Conservation (phyloP, 2,113 vertebrate species). For the Rhea americana region DNA sequence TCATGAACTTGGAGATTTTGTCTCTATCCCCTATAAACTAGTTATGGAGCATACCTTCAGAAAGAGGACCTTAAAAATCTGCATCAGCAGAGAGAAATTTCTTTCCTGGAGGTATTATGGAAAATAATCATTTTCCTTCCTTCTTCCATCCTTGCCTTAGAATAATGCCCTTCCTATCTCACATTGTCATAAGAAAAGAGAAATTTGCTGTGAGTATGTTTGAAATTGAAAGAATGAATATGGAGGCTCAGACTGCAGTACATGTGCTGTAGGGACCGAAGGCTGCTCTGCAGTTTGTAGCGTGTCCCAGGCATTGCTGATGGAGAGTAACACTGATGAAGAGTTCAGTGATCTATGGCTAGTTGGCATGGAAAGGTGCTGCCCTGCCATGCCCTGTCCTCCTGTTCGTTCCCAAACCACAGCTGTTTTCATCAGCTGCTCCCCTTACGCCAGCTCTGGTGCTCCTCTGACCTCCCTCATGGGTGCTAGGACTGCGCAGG, state of each 20-base stretch:
- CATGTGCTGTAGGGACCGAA: background rate
- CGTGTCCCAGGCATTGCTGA: background rate
- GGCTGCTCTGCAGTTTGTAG: background rate
- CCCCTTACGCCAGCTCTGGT: background rate
- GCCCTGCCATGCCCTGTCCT: background rate
- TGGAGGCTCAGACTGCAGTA: background rate
- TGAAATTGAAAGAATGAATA: background rate
- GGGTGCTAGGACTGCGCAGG: fast-evolving
- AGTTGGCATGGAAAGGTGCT: background rate
- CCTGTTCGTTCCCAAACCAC: background rate
- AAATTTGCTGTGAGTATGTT: background rate
- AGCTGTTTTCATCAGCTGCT: fast-evolving
- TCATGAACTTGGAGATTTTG: background rate
- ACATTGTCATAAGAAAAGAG: background rate
- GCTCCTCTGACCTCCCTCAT: background rate
- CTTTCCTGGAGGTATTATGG: background rate
- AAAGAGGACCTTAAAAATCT: background rate
- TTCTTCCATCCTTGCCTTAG: background rate
- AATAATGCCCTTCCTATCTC: background rate
- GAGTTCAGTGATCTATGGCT: background rate
- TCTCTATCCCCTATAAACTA: background rate
- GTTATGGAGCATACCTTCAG: background rate
- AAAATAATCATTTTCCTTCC: background rate
- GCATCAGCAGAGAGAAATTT: background rate
- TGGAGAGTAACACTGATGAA: background rate